Evolutionary conservation across 2,113 vertebrate genomes (phyloP), one percentile per base, ranked within the genome.

Genomic region (Platichthys flesus): DNA sequence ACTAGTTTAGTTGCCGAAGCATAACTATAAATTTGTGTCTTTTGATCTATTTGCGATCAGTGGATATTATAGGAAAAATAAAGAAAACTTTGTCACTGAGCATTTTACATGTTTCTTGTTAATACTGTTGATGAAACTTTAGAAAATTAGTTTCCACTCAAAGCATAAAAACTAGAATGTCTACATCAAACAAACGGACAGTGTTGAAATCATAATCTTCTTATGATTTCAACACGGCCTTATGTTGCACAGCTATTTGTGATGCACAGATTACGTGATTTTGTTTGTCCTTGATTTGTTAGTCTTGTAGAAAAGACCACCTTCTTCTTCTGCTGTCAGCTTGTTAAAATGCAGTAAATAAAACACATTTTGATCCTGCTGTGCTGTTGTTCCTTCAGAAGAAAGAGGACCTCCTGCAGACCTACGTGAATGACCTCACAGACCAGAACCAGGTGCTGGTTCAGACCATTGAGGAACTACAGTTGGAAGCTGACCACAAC

Each of bases 401-500:
- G 31, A 89, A 89, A 83, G 77, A 91, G 74, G 62, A 55, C 68
- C 67, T 92, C 52, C 84, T 93, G 85, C 62, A 73, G 70, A 91
- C 90, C 31, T 90, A 74, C 52, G 63, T 91, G 80, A 85, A 86
- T 74, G 28, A 91, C 75, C 75, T 91, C 47, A 80, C 77, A 78
- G 81, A 93, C 62, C 84, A 92, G 86, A 95, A 90, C 68, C 84
- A 84, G 82, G 52, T 92, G 78, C 86, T 94, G 24, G 60, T 92
- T 85, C 77, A 89, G 85, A 88, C 71, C 24, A 64, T 83, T 72
- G 86, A 92, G 57, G 89, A 89, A 54, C 85, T 93, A 82, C 79
- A 89, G 78, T 78, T 49, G 37, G 88, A 90, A 74, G 56, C 58
- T 5, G 71, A 18, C 74, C 5, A 82, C 16, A 60, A 84, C 26